Evolutionary conservation across 1,140 invertebrate species (phyloP), one percentile per base, ranked within the genome.

Genomic region (Eumeta japonica): DNA sequence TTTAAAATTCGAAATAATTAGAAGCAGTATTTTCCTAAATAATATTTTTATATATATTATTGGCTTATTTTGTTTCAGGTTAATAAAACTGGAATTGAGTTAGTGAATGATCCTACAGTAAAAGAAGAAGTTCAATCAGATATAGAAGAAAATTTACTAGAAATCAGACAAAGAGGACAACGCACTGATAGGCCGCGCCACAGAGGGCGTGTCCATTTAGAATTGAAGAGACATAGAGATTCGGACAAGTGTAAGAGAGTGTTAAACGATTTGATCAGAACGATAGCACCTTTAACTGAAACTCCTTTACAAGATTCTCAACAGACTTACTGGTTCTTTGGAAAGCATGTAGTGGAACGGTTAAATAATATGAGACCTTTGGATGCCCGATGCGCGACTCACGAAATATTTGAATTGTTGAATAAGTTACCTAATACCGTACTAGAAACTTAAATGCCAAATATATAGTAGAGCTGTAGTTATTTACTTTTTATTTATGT

Each of bases 261-360:
- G 9, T 19, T 72, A n/a, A 58, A 72, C 38, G 55, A 62, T 46
- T 46, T 72, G 3, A 10, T 66, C 1, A 37, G 44, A 18, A 44
- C 63, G 4, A 58, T 72, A 56, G 45, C 48, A 13, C 65, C 67
- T 7, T 34, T 71, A 18, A 27, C 39, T 3, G 31, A 33, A 16
- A 27, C 28, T 14, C 34, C 16, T 20, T 16, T 34, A 1, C 2
- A 16, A 1, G 43, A 52, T 13, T 24, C 39, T n/a, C 42, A 53
- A 37, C n/a, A n/a, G n/a, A 50, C 35, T 16, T 72, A 61, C 30
- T 65, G 63, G 60, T 67, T 62, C 17, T 67, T 72, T 24, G 60
- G 65, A 1, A 55, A 46, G 28, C 63, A 70, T 48, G 52, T 72
- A 0, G 52, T 55, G 0, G 65, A 67, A 33, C 45, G 54, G 35